phyloP scores from a whole-genome alignment of 2,888 invertebrate species.

The Hermodice carunculata region DNA sequence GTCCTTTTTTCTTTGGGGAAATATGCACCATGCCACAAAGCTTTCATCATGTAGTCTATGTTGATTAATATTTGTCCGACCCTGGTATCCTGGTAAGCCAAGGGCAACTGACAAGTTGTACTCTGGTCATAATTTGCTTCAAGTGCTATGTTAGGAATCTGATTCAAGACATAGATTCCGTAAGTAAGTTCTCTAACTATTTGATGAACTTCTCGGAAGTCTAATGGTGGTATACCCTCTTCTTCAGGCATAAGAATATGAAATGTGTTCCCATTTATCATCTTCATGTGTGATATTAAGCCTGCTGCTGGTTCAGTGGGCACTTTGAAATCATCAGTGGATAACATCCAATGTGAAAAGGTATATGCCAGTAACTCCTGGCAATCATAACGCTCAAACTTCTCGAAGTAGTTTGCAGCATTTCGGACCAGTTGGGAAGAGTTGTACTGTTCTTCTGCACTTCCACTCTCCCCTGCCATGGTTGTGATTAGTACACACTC shows the following conservation, averaged over 20 bases:
- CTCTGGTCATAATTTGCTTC: slow-evolving; percentile 68
- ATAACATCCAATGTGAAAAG: slow-evolving; percentile 65
- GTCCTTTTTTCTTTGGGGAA: slow-evolving; percentile 67
- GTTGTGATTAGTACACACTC: too few relatives aligned
- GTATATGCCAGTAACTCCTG: slow-evolving; percentile 63
- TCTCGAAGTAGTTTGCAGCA: slow-evolving; percentile 52
- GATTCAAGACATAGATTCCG: slow-evolving; percentile 67
- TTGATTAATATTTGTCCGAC: slow-evolving; percentile 67
- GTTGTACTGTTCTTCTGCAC: too few relatives aligned
- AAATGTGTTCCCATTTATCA: slow-evolving; percentile 48
- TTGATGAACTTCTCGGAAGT: slow-evolving; percentile 67
- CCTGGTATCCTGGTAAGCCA: slow-evolving; percentile 65
- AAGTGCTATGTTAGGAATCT: slow-evolving; percentile 64
- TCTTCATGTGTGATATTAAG: slow-evolving; percentile 54
- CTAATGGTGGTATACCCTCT: slow-evolving; percentile 46
- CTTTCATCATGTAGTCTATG: slow-evolving; percentile 69
- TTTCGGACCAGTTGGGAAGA: too few relatives aligned
- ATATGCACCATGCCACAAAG: slow-evolving; percentile 69
- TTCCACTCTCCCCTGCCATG: too few relatives aligned
- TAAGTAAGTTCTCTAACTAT: slow-evolving; percentile 66
- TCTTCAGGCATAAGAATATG: slow-evolving; percentile 58
- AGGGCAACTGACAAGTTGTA: slow-evolving; percentile 65
- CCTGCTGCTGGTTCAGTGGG: slow-evolving; percentile 66
- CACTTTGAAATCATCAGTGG: slow-evolving; percentile 62
- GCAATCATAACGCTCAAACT: slow-evolving; percentile 64